Percentiles rank a stretch among this genome's conserved stretches.
Evolutionary conservation across 2,888 invertebrate genomes (phyloP).

Genomic region (Cinara cedri): DNA sequence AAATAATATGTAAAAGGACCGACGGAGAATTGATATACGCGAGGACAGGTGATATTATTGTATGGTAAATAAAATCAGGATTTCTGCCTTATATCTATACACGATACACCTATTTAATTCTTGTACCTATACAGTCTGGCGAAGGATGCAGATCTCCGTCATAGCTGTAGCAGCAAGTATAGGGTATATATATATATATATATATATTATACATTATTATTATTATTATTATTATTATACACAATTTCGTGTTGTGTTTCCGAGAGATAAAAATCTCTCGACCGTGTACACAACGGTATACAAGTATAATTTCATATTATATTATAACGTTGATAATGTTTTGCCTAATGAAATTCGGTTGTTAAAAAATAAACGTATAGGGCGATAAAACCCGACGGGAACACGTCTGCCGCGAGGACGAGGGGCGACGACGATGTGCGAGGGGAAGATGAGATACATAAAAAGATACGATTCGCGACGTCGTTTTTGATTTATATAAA

Average conservation of each 20-base stretch:
- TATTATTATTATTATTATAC: background rate
- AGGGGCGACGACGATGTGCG: background rate
- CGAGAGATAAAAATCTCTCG: conserved; percentile 32
- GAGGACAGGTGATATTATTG: conserved; percentile 9
- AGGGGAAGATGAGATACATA: conserved; percentile 17
- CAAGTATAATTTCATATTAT: background rate
- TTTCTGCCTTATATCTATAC: too few relatives aligned
- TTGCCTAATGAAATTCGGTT: conserved; percentile 48
- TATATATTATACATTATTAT: too few relatives aligned
- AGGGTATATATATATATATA: background rate
- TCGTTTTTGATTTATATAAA: conserved; percentile 48
- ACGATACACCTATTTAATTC: too few relatives aligned
- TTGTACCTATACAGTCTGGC: too few relatives aligned
- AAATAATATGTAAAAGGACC: too few relatives aligned
- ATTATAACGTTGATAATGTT: conserved; percentile 21
- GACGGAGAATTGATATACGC: background rate
- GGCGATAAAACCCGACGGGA: conserved; percentile 30
- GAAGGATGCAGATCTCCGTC: conserved; percentile 38
- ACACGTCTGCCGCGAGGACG: too few relatives aligned
- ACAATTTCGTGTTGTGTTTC: conserved; percentile 26
- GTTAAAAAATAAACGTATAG: conserved; percentile 10
- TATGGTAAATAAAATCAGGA: too few relatives aligned
- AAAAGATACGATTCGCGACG: conserved; percentile 45
- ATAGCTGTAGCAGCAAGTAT: too few relatives aligned
- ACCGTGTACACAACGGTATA: conserved; percentile 6